Conservation (phyloP, 2,113 vertebrate species). For the Tamias sibiricus region DNA sequence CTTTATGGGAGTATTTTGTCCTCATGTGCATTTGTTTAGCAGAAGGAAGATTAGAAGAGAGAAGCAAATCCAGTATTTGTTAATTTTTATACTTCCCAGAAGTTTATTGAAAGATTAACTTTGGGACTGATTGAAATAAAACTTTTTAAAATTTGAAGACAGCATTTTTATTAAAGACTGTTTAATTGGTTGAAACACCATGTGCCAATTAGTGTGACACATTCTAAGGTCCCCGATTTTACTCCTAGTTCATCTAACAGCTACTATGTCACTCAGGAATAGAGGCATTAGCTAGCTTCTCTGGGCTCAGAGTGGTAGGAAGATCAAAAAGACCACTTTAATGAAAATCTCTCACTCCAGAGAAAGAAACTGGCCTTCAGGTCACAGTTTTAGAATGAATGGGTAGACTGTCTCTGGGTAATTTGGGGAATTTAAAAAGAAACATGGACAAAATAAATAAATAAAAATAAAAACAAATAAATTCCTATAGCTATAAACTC, state of each 20-base stretch:
- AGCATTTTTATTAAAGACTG: neutral
- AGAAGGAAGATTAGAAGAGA: neutral
- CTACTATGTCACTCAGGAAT: neutral
- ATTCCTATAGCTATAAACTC: neutral
- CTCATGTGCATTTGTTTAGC: neutral
- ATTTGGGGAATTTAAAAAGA: neutral
- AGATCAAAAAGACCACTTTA: neutral
- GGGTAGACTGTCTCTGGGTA: neutral
- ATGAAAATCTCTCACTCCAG: constrained; percentile 17
- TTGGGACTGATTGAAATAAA: neutral
- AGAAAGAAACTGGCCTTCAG: neutral
- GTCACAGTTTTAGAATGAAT: neutral
- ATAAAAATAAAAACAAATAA: neutral
- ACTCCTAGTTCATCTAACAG: rapidly evolving
- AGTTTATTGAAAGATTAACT: neutral
- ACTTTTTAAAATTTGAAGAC: neutral
- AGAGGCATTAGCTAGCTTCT: neutral
- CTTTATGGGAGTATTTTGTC: neutral
- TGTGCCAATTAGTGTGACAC: neutral
- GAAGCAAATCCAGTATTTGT: neutral
- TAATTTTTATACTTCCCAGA: neutral
- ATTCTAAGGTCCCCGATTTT: neutral
- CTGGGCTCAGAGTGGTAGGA: neutral
- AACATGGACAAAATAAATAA: neutral
- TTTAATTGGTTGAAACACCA: neutral